Percentiles rank a stretch among this genome's conserved stretches.
phyloP scores from a whole-genome alignment of 2,113 vertebrate genomes.

The Hippocampus abdominalis region DNA sequence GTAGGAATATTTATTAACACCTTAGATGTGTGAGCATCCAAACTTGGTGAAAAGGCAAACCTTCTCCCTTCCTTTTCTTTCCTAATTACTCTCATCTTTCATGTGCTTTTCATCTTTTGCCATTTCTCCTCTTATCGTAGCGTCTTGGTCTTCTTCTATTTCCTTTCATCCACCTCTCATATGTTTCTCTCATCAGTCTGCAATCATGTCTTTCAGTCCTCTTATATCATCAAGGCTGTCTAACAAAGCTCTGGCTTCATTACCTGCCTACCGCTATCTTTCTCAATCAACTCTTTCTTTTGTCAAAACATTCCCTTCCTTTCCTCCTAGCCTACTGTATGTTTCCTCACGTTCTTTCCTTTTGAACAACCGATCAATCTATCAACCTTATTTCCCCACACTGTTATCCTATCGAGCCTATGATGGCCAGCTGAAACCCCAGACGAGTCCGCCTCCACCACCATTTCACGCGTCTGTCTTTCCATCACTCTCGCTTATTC shows the following conservation, averaged over 20 bases:
- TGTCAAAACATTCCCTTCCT: not conserved
- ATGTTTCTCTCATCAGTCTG: slow-evolving; percentile 34
- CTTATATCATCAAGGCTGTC: slow-evolving; percentile 49
- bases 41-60: not conserved
- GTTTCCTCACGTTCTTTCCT: not conserved
- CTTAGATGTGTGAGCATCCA: not conserved
- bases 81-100: slow-evolving; percentile 9
- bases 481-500: slow-evolving; percentile 43
- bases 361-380: slow-evolving; percentile 30
- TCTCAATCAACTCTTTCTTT: slow-evolving; percentile 12
- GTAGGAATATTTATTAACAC: not conserved
- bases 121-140: slow-evolving; percentile 12
- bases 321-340: not conserved
- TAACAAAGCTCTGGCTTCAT: slow-evolving; percentile 63
- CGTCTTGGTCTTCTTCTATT: slow-evolving; percentile 1
- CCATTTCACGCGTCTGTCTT: slow-evolving; percentile 32
- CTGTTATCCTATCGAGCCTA: slow-evolving; percentile 12
- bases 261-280: slow-evolving; percentile 12
- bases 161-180: slow-evolving; percentile 23
- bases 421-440: slow-evolving; percentile 12
- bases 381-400: not conserved
- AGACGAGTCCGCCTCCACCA: not conserved
- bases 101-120: slow-evolving; percentile 45
- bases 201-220: slow-evolving; percentile 42
- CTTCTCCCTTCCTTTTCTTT: slow-evolving; percentile 7